Percentiles rank a stretch among this genome's conserved stretches.
Evolutionary conservation across 2,888 invertebrate species (phyloP).

Genomic region (Priocnemis perturbator): DNA sequence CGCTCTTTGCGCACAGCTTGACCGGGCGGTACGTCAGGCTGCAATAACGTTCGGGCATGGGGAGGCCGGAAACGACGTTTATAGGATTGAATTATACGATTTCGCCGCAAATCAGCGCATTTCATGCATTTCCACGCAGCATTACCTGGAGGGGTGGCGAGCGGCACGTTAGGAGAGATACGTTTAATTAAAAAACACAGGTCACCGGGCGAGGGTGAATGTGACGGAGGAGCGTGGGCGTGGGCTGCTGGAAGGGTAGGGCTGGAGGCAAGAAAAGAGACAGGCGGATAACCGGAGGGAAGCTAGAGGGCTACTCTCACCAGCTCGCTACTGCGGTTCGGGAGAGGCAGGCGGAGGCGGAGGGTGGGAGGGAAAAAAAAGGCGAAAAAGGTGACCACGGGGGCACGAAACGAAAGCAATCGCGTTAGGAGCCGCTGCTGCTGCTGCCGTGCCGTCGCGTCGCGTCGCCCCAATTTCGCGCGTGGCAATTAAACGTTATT

Average conservation of each 20-base stretch:
- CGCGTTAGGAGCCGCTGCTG: conserved; percentile 50
- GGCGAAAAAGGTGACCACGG: conserved; percentile 21
- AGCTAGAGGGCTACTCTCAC: conserved; percentile 54
- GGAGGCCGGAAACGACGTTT: conserved; percentile 9
- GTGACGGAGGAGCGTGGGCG: conserved; percentile 8
- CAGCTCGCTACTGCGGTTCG: not conserved
- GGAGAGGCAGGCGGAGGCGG: not conserved
- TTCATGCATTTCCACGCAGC: conserved; percentile 37
- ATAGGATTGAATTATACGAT: conserved; percentile 18
- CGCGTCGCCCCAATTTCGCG: conserved; percentile 59
- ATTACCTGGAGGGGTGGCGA: conserved; percentile 40
- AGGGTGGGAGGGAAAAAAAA: conserved; percentile 23
- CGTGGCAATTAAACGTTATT: conserved; percentile 66
- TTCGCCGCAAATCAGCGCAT: conserved; percentile 34
- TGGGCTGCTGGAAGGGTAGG: too few relatives aligned
- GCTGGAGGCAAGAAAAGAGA: conserved; percentile 9
- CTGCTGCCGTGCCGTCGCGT: conserved; percentile 39
- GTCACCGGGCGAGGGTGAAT: not conserved
- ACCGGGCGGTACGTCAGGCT: too few relatives aligned
- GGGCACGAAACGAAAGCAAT: conserved; percentile 52
- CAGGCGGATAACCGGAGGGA: conserved; percentile 39
- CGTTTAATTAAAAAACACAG: conserved; percentile 57
- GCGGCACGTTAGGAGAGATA: conserved; percentile 22
- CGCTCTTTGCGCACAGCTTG: too few relatives aligned
- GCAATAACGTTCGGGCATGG: too few relatives aligned